Evolutionary conservation across 2,797 vertebrate species (phyloP).

Genomic region (Chaetodon trifasciatus): DNA sequence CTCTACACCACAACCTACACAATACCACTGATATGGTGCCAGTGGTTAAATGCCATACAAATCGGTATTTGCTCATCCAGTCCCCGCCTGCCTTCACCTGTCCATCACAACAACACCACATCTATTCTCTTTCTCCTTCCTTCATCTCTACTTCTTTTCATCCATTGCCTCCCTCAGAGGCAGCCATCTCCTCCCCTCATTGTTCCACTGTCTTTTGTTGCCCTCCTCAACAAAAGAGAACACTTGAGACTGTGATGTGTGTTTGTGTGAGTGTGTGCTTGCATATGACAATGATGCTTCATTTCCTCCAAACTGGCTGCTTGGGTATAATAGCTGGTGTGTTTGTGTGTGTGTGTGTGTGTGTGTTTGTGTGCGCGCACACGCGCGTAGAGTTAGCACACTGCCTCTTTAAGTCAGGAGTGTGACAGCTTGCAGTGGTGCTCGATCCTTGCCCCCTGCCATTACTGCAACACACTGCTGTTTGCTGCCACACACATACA

Average conservation of each 20-base stretch:
- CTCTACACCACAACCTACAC: conserved; percentile 21
- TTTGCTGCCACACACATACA: conserved; percentile 58
- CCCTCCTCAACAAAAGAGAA: conserved; percentile 67
- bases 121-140: conserved; percentile 59
- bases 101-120: conserved; percentile 60
- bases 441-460: conserved; percentile 69
- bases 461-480: conserved; percentile 67
- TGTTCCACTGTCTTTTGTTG: conserved; percentile 71
- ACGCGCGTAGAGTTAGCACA: conserved; percentile 60
- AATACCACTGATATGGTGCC: conserved; percentile 25
- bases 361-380: too few species aligned
- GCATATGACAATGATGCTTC: conserved; percentile 72
- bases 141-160: conserved; percentile 48
- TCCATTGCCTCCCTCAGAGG: conserved; percentile 55
- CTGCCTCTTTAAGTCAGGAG: conserved; percentile 79
- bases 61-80: conserved; percentile 47
- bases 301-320: conserved; percentile 74
- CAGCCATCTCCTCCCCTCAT: conserved; percentile 71
- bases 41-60: conserved; percentile 52
- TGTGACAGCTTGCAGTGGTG: conserved; percentile 82
- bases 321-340: conserved; percentile 66
- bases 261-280: conserved; percentile 35
- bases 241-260: conserved; percentile 59
- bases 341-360: conserved; percentile 37
- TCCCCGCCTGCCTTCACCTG: conserved; percentile 54